Percentiles rank a stretch among this genome's conserved stretches.
Evolutionary conservation across 92 coral and sea anemone species (phyloP).

Genomic region (Nematostella vectensis): DNA sequence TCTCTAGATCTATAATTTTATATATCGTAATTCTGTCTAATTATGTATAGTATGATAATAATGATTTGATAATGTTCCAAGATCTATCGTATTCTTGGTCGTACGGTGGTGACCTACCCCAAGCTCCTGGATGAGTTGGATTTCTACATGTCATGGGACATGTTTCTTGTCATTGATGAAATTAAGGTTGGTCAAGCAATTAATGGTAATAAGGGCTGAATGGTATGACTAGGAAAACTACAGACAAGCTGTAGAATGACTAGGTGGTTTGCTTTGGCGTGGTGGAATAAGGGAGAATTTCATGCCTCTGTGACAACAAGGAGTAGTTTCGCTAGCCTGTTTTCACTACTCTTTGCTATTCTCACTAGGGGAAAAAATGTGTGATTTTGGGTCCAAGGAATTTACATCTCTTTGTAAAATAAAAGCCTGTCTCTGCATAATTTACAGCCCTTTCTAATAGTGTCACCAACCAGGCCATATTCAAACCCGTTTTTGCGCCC

Average conservation of each 20-base stretch:
- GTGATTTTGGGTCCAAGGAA: no score
- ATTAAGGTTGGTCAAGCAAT: constrained; percentile 77
- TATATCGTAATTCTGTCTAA: neutral
- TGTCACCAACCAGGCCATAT: no score
- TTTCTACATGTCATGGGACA: constrained; percentile 92
- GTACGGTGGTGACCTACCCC: constrained; percentile 87
- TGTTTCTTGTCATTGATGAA: constrained; percentile 88
- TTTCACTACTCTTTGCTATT: no score
- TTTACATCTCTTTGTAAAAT: no score
- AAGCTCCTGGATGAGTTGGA: constrained; percentile 85
- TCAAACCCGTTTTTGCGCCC: no score
- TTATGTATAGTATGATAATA: neutral
- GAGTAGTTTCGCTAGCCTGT: neutral
- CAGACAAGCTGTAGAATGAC: no score
- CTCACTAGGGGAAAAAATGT: no score
- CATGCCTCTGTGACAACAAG: neutral
- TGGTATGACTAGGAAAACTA: neutral
- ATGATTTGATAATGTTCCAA: constrained; percentile 4
- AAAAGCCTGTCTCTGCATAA: no score
- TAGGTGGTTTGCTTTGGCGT: no score
- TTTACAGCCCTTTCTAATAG: no score
- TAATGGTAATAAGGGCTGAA: no score
- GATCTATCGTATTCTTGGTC: constrained; percentile 92
- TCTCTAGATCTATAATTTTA: no score
- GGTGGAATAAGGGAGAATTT: neutral